Base-by-base conservation (phyloP, 1,140 invertebrate genomes). In the Asbolus verrucosus region DNA sequence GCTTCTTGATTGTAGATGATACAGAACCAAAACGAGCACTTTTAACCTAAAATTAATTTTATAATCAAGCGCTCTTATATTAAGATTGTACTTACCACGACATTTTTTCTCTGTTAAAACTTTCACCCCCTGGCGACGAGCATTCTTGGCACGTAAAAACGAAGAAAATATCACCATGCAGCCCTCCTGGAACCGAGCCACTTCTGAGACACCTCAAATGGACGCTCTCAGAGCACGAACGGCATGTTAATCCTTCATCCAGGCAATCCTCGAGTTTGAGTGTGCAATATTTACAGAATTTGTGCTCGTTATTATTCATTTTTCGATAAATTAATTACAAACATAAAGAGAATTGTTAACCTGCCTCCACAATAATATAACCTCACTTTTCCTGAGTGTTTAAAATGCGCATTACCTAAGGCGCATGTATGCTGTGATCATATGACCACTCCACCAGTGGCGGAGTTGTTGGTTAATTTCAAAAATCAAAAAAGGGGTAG, bases 121-220 rank as follows among this genome's bases (percentile, higher is more conserved):
- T 75, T 80, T 92, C 90, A 31, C 84, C 81, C 0, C 82, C 82
- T 27, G 77, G 76, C 0, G 79, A 71, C 36, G 84, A 86, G 77
- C 92, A 94, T 38, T 87, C 83, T 21, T 80, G 75, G 76, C 92
- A 94, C 31, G 83, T 87, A 33, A 92, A 89, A 30, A 87, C 84
- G 68, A 92, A 94, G 78, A 94, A 93, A 6, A 91, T 86, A 84
- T 94, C 92, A 15, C 91, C 90, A 1, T 87, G 76, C 11, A 94
- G 83, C 61, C 88, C 85, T 0, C 87, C 89, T 0, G 91, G 91
- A 4, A 88, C 85, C 13, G 87, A 85, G 6, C 84, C 84, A 24
- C 85, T 80, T 68, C 83, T 83, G 21, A 91, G 79, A 76, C 91
- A 92, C 11, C 80, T 80, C 9, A 89, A 76, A 76, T 92, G 90